Evolutionary conservation across 2,113 vertebrate genomes (phyloP), one percentile per base, ranked within the genome.

Genomic region (Struthidea cinerea): DNA sequence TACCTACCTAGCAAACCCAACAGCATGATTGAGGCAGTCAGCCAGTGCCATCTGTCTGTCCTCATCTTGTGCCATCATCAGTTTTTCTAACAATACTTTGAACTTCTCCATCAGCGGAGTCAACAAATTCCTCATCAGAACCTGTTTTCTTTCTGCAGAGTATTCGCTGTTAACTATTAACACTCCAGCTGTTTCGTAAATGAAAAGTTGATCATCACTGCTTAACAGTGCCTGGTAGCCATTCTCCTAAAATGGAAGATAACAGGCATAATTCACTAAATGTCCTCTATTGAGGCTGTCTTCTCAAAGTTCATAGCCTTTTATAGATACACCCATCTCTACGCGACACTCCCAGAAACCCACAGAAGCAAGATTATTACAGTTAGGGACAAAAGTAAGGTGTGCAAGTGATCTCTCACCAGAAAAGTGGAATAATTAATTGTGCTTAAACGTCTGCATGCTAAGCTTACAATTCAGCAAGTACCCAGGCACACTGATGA

Each of bases 131-230:
- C 98, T 98, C 99, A 99, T 99, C 94, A 99, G 97, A 42, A 97
- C 98, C 97, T 98, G 99, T 87, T 99, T 99, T 90, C 99, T 97
- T 93, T 99, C 99, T 28, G 98, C 98, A 6, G 99, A 98, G 81
- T 99, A 98, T 64, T 99, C 99, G 0, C 99, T 98, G 90, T 99
- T 98, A 93, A 99, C 99, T 82, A 99, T 99, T 93, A 99, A 98
- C 14, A 99, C 98, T 50, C 99, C 99, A 13, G 99, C 99, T 55
- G 99, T 98, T 98, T 99, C 99, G 52, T 99, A 99, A 97, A 99
- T 99, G 96, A 99, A 99, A 24, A 99, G 98, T 97, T 99, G 99
- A 96, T 99, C 99, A 63, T 99, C 99, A 30, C 98, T 99, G 98
- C 98, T 99, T 96, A 99, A 96, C 92, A 99, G 97, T 33, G 98